phyloP scores from a whole-genome alignment of 2,113 vertebrate genomes.

The Perca flavescens region DNA sequence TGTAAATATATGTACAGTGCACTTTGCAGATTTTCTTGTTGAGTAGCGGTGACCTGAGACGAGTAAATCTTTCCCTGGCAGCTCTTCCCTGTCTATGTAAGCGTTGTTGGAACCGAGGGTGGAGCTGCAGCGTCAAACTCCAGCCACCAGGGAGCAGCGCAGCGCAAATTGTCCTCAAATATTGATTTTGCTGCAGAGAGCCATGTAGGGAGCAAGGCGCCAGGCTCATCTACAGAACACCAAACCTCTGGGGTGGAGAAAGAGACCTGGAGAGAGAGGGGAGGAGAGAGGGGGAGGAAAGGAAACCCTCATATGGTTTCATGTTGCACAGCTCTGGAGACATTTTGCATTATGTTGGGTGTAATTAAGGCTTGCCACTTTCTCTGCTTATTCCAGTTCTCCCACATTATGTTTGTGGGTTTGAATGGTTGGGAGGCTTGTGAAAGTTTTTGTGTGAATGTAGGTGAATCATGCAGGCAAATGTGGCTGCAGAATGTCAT shows the following conservation, averaged over 20 bases:
- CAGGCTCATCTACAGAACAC: constrained; percentile 69
- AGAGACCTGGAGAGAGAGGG: background rate
- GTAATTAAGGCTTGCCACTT: constrained; percentile 24
- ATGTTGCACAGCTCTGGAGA: constrained; percentile 26
- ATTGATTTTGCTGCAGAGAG: constrained; percentile 78
- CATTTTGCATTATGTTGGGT: constrained; percentile 10
- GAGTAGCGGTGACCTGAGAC: constrained; percentile 53
- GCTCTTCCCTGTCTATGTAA: constrained; percentile 4
- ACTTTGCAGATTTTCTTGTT: constrained; percentile 47
- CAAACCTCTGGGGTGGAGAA: constrained; percentile 44
- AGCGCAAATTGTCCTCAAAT: constrained; percentile 77
- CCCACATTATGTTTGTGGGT: background rate
- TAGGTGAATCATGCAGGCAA: constrained; percentile 21
- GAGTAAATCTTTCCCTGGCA: constrained; percentile 39
- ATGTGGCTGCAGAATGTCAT: constrained; percentile 25
- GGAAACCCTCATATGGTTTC: constrained; percentile 32
- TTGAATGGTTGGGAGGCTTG: background rate
- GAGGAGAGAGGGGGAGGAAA: constrained; percentile 6
- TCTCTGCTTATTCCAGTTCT: constrained; percentile 8
- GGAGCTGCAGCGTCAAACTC: constrained; percentile 58
- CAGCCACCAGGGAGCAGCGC: constrained; percentile 69
- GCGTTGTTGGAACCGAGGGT: constrained; percentile 33
- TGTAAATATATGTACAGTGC: constrained; percentile 45
- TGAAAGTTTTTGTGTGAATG: constrained; percentile 11
- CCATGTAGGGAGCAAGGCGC: constrained; percentile 58